A percentile compares a stretch with the other conserved stretches of the same genome.
phyloP scores from a whole-genome alignment of 37 sponge, comb jelly and placozoan species.

The Oopsacas minuta region DNA sequence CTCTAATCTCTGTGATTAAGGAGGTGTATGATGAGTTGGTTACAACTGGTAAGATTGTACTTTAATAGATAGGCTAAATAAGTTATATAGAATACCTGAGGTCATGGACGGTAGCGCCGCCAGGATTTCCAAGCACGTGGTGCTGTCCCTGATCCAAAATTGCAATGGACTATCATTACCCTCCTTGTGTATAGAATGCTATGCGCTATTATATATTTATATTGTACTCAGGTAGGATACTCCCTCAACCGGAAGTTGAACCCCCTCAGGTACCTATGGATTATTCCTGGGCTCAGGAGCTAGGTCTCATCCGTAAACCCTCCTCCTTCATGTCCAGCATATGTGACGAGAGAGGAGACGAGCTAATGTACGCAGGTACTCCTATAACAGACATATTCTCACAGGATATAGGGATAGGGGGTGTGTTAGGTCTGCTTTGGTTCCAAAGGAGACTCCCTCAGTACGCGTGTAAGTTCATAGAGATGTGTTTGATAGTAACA shows the following conservation, averaged over 20 bases:
- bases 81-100: too few species aligned
- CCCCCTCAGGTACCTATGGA: conserved; percentile 94
- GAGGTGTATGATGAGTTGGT: conserved; percentile 80
- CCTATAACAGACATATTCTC: conserved; percentile 90
- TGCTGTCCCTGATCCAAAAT: too few species aligned
- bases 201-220: not conserved
- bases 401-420: conserved; percentile 88
- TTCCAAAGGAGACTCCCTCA: conserved; percentile 87
- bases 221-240: not conserved
- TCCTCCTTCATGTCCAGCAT: conserved; percentile 84
- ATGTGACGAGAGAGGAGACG: conserved; percentile 93
- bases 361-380: conserved; percentile 91
- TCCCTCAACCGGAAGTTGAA: conserved; percentile 62
- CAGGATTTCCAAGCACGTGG: too few species aligned
- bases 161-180: too few species aligned
- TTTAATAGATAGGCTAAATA: not conserved
- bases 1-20: conserved; percentile 57
- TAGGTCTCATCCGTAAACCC: conserved; percentile 84
- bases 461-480: conserved; percentile 87
- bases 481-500: conserved; percentile 93
- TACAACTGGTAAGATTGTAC: conserved; percentile 35
- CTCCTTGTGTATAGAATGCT: too few species aligned
- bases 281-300: conserved; percentile 93
- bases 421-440: conserved; percentile 88
- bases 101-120: too few species aligned